phyloP scores from a whole-genome alignment of 2,888 invertebrate genomes.

The Cryptocheilus praepositus region DNA sequence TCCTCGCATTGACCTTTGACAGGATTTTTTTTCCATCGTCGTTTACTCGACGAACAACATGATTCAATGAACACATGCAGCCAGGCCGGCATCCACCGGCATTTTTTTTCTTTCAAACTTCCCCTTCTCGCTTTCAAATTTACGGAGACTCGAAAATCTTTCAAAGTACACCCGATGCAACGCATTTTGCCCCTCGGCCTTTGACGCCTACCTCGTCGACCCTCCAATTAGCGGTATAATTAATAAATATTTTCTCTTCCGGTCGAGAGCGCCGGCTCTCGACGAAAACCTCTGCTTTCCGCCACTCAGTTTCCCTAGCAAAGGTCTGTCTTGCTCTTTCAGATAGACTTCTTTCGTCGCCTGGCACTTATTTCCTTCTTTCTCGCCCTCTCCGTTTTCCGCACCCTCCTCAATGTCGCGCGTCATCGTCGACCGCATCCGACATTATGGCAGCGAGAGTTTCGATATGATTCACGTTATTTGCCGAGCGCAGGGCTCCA shows the following conservation, averaged over 20 bases:
- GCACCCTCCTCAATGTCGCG: conserved; percentile 10
- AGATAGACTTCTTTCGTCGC: conserved; percentile 29
- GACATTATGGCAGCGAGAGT: conserved; percentile 37
- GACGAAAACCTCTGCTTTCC: conserved; percentile 24
- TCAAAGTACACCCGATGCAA: conserved; percentile 31
- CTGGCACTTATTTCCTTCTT: conserved; percentile 21
- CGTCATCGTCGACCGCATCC: conserved; percentile 15
- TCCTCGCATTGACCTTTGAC: conserved; percentile 23
- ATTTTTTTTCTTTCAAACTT: conserved; percentile 12
- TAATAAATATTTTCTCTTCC: conserved; percentile 64
- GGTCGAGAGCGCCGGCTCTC: conserved; percentile 34
- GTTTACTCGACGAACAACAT: conserved; percentile 10
- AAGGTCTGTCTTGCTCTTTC: conserved; percentile 24
- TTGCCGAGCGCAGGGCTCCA: conserved; percentile 48
- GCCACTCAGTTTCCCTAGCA: conserved; percentile 9
- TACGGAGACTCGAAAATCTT: conserved; percentile 32
- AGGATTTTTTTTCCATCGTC: conserved; percentile 14
- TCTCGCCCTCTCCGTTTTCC: conserved; percentile 19
- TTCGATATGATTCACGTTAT: conserved; percentile 66
- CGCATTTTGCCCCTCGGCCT: conserved; percentile 28
- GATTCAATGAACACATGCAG: conserved; percentile 27
- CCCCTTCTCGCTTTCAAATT: conserved; percentile 5
- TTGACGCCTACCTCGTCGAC: conserved; percentile 38
- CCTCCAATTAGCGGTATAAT: conserved; percentile 61
- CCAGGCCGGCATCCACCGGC: conserved; percentile 4